Conservation (phyloP, 2,113 vertebrate genomes). For the Rhinopomastus cyanomelas region DNA sequence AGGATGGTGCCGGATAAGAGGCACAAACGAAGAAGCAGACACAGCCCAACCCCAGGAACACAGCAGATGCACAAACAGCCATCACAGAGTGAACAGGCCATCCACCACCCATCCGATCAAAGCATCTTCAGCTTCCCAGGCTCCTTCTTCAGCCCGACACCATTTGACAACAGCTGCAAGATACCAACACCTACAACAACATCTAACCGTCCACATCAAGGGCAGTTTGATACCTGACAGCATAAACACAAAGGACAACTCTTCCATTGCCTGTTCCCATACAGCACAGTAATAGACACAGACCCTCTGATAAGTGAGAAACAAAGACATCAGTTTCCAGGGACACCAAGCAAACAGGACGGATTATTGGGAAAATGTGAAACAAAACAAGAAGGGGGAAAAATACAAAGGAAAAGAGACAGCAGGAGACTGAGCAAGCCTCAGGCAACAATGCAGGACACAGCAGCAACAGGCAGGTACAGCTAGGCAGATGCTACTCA, state of each 20-base stretch:
- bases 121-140: not conserved
- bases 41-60: not conserved
- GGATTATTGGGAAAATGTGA: not conserved
- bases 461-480: not conserved
- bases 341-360: not conserved
- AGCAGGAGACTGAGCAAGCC: not conserved
- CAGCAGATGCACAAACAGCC: not conserved
- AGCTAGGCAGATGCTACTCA: conserved; percentile 66
- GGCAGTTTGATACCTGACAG: not conserved
- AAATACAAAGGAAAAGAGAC: not conserved
- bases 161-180: not conserved
- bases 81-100: not conserved
- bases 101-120: not conserved
- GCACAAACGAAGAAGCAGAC: not conserved
- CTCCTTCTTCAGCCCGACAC: not conserved
- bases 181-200: not conserved
- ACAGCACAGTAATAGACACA: not conserved
- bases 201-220: not conserved
- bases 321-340: not conserved
- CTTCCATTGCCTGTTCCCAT: not conserved
- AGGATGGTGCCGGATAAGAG: not conserved
- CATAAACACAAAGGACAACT: not conserved
- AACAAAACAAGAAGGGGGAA: not conserved
- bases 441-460: not conserved
- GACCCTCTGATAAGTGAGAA: not conserved